Base-by-base conservation (phyloP, 2,113 vertebrate genomes). In the Hylia prasina region DNA sequence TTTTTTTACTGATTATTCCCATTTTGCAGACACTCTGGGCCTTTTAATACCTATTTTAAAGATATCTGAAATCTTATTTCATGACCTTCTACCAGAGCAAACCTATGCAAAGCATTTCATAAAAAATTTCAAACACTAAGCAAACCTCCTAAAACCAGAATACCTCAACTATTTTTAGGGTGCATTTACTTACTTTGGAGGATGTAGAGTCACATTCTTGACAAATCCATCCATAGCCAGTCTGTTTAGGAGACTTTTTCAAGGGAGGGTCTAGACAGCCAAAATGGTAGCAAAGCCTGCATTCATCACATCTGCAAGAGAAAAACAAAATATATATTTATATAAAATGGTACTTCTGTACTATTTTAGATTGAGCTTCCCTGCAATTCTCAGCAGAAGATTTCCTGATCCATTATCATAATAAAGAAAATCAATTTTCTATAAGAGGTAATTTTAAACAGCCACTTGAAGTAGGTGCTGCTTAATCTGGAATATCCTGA, bases 231-330 rank as follows among this genome's bases (percentile, higher is more conserved):
- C 99, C 99, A 84, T 99, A 99, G 72, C 99, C 99, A 19, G 99
- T 99, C 97, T 99, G 99, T 94, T 99, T 99, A 77, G 99, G 99
- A 77, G 99, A 99, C 95, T 99, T 99, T 98, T 99, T 99, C 97
- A 99, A 97, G n/a, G 99, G 99, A 97, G 99, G 99, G 96, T 99
- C 99, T 97, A 99, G 97, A 92, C 99, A 99, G 65, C 99, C 99
- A 65, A 99, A 99, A 97, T 99, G 99, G 97, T 99, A 99, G 97
- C 99, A 99, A 85, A 99, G 98, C 54, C 94, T 98, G 97, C 99
- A 99, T 97, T 99, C 98, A 93, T 99, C 99, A 97, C 99, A 99
- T 96, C 99, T 99, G 98, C 80, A 97, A 93, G 91, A 96, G 61
- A 24, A 97, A 97, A 94, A 19, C 82, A 82, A 69, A 69, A 72